Conservation (phyloP, 2,113 vertebrate species). For the Platichthys stellatus region DNA sequence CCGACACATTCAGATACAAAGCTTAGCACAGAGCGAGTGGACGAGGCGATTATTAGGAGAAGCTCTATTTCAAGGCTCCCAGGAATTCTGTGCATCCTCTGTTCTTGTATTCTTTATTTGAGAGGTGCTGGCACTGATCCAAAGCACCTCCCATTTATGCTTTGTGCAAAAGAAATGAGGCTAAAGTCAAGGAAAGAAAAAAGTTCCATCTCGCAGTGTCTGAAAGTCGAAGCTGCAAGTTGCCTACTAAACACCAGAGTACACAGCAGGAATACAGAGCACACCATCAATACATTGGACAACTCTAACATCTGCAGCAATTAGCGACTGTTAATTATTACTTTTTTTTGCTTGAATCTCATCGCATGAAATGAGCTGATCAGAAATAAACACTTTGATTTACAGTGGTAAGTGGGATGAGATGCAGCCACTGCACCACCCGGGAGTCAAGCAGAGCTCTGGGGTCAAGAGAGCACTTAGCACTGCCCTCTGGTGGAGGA, state of each 20-base stretch:
- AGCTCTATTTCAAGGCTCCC: conserved; percentile 12
- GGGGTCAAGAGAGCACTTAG: conserved; percentile 65
- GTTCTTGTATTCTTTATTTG: background rate
- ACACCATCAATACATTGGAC: background rate
- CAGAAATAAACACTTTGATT: conserved; percentile 11
- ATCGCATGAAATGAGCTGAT: background rate
- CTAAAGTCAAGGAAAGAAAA: conserved; percentile 14
- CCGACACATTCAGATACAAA: conserved; percentile 34
- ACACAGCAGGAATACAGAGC: conserved; percentile 11
- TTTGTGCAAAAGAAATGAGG: conserved; percentile 23
- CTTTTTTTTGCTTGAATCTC: background rate
- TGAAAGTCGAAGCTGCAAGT: conserved; percentile 18
- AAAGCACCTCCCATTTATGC: conserved; percentile 22
- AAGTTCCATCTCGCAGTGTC: conserved; percentile 20
- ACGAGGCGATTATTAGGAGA: conserved; percentile 36
- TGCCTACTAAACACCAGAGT: background rate
- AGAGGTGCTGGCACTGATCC: conserved; percentile 27
- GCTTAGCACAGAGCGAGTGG: conserved; percentile 25
- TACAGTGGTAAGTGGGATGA: conserved; percentile 12
- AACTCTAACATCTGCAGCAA: conserved; percentile 4
- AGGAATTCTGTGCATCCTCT: background rate
- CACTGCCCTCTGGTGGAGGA: conserved; percentile 78
- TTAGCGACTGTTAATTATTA: background rate
- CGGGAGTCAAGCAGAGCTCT: conserved; percentile 26
- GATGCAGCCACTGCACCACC: conserved; percentile 12